A percentile compares a stretch with the other conserved stretches of the same genome.
Evolutionary conservation across 2,113 vertebrate species (phyloP).

Genomic region (Lamprotornis superbus): DNA sequence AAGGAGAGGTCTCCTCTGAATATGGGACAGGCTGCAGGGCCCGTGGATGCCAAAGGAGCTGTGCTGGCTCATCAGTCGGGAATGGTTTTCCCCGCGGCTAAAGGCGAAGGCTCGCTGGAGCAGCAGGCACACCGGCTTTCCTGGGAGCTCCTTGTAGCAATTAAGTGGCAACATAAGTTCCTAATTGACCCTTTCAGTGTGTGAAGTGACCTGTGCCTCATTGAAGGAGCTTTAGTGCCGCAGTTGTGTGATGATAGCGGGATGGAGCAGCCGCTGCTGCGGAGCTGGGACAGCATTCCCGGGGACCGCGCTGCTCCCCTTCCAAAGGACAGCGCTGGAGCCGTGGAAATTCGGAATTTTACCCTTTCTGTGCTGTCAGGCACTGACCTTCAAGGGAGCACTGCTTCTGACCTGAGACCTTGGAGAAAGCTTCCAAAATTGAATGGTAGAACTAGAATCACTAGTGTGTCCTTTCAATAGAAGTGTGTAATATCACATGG

Average conservation of each 20-base stretch:
- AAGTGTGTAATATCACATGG: too few species aligned
- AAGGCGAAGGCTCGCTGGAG: not conserved
- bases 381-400: too few species aligned
- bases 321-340: too few species aligned
- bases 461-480: too few species aligned
- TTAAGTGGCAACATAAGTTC: constrained; percentile 39
- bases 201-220: constrained; percentile 56
- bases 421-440: too few species aligned
- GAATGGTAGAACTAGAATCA: too few species aligned
- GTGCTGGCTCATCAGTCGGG: rapidly evolving
- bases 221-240: constrained; percentile 47
- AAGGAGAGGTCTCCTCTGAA: rapidly evolving
- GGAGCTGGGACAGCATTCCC: not conserved
- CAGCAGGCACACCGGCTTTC: not conserved
- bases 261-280: not conserved
- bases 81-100: not conserved
- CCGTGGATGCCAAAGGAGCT: rapidly evolving
- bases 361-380: too few species aligned
- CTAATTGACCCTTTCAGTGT: constrained; percentile 58
- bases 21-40: not conserved
- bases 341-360: too few species aligned
- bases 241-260: constrained; percentile 14
- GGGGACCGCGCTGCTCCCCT: too few species aligned
- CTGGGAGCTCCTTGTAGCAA: constrained; percentile 30
- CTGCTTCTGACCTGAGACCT: too few species aligned